Percentiles rank a stretch among this genome's conserved stretches.
Evolutionary conservation across 2,113 vertebrate species (phyloP).

Genomic region (Hippocampus abdominalis): DNA sequence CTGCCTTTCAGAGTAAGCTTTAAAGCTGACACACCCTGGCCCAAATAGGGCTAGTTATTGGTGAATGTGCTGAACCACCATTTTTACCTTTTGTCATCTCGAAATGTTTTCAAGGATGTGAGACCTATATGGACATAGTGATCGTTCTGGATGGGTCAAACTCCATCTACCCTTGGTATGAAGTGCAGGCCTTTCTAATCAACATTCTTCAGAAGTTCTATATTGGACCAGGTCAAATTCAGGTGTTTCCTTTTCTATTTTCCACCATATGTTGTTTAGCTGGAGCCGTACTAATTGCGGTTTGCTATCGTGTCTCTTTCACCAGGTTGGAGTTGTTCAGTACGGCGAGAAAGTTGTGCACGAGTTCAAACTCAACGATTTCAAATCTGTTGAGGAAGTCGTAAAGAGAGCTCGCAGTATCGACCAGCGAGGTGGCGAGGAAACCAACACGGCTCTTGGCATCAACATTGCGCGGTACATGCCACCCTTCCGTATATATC

Average conservation of each 20-base stretch:
- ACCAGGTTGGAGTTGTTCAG: slow-evolving; percentile 91
- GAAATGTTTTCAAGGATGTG: slow-evolving; percentile 78
- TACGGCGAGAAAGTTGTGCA: slow-evolving; percentile 93
- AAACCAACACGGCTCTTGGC: slow-evolving; percentile 93
- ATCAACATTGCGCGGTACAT: slow-evolving; percentile 88
- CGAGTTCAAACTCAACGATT: slow-evolving; percentile 91
- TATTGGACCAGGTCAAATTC: slow-evolving; percentile 93
- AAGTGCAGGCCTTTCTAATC: slow-evolving; percentile 96
- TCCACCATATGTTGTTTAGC: background rate
- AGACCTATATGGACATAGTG: slow-evolving; percentile 97
- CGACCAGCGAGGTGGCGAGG: slow-evolving; percentile 89
- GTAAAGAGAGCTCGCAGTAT: slow-evolving; percentile 90
- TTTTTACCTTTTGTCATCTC: slow-evolving; percentile 2
- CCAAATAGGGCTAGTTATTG: background rate
- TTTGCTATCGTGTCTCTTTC: slow-evolving; percentile 1
- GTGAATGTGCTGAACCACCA: background rate
- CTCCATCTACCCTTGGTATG: slow-evolving; percentile 98
- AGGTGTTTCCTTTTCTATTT: slow-evolving; percentile 70
- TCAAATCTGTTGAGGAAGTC: slow-evolving; percentile 88
- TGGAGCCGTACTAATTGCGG: background rate
- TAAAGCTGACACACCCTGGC: background rate
- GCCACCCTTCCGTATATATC: background rate
- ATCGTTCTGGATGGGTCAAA: slow-evolving; percentile 98
- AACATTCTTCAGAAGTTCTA: slow-evolving; percentile 96
- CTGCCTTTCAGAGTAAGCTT: slow-evolving; percentile 86